Evolutionary conservation across 2,113 vertebrate genomes (phyloP), one percentile per base, ranked within the genome.

Genomic region (Neoarius graeffei): DNA sequence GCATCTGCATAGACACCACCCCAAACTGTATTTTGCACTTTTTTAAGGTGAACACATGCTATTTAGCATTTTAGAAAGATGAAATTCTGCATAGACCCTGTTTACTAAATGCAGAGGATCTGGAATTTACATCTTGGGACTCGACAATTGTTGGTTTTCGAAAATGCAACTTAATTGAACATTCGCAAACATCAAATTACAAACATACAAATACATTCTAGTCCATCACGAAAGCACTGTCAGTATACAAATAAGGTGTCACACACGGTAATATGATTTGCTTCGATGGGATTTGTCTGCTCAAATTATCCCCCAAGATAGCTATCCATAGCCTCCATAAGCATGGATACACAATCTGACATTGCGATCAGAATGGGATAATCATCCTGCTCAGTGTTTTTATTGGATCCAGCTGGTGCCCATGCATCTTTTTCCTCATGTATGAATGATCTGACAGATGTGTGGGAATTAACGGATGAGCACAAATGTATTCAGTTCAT

Each of bases 371-470:
- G 52, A 35, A 74, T 84, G 89, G 86, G 87, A 90, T 90, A 88
- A 92, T 91, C 87, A 82, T 66, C 81, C 91, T 89, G 27, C 42
- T 83, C 83, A 83, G 62, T 86, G 84, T 73, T 88, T 90, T 92
- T 92, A 91, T 89, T 91, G 89, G 80, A 89, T 57, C 85, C 90
- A 89, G 84, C 89, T 91, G 90, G 86, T 87, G 88, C 85, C 91
- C 90, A 91, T 91, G 84, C 91, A 88, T 14, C 84, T 69, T 88
- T 91, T 91, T 83, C 62, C 85, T 91, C 87, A 87, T 84, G 87
- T 91, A 88, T 88, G 83, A 88, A 84, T 88, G 76, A 88, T 92
- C 92, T 87, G 86, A 79, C 71, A 84, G 86, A 91, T 91, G 90
- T 90, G 87, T 85, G 73, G 13, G 76, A 92, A 91, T 92, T 91